A percentile compares a stretch with the other conserved stretches of the same genome.
These are phyloP conservation scores for Stenodera caucasica DNA, from an alignment of 2,888 invertebrate genomes.

Conservation along the genomic window DNA sequence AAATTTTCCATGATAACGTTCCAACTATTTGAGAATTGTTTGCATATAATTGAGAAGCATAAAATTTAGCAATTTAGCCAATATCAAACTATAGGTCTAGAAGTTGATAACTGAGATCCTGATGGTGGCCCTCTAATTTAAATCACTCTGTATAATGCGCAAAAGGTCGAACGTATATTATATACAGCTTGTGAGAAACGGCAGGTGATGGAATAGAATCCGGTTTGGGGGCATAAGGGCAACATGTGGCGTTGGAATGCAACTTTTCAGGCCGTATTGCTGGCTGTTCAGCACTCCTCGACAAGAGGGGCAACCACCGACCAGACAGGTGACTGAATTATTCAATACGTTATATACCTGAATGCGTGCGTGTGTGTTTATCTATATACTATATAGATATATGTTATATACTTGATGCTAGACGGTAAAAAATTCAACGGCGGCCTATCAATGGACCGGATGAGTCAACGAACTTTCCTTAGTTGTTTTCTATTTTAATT, in stretches of 20 bases:
- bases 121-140: too few species aligned
- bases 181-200: constrained; percentile 38
- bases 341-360: constrained; percentile 18
- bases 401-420: constrained; percentile 6
- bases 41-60: too few species aligned
- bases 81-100: too few species aligned
- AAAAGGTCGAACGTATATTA: constrained; percentile 42
- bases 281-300: not conserved
- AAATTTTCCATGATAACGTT: too few species aligned
- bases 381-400: too few species aligned
- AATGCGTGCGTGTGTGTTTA: too few species aligned
- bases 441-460: constrained; percentile 15
- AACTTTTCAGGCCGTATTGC: constrained; percentile 23
- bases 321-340: constrained; percentile 30
- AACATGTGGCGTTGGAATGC: constrained; percentile 34
- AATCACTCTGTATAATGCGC: constrained; percentile 26
- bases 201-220: constrained; percentile 45
- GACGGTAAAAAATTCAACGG: constrained; percentile 25
- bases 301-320: constrained; percentile 25
- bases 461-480: constrained; percentile 25
- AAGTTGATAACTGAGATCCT: too few species aligned
- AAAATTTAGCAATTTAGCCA: too few species aligned
- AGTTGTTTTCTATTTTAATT: not conserved
- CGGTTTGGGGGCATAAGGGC: constrained; percentile 41
- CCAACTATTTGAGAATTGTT: too few species aligned